Percentiles rank a stretch among this genome's conserved stretches.
Conservation (phyloP, 2,888 invertebrate species). For the Lasioglossum lativentre region DNA sequence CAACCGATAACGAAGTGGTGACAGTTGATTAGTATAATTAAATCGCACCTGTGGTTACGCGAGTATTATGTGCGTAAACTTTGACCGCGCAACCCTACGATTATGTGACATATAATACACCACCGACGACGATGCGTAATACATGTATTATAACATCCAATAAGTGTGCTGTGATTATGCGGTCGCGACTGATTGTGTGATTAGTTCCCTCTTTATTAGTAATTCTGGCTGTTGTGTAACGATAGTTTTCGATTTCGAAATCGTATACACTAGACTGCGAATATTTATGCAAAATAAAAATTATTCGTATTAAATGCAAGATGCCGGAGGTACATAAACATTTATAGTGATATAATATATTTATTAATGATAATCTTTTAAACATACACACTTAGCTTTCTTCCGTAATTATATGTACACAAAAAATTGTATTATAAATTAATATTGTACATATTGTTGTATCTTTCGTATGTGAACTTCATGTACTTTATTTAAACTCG, state of each 20-base stretch:
- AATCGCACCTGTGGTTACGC: constrained; percentile 58
- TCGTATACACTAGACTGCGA: too few relatives aligned
- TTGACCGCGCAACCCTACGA: constrained; percentile 28
- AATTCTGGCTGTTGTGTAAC: background rate
- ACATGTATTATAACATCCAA: constrained; percentile 22
- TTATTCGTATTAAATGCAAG: too few relatives aligned
- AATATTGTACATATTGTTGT: too few relatives aligned
- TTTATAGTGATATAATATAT: background rate
- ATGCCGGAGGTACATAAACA: too few relatives aligned
- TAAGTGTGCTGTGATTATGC: constrained; percentile 16
- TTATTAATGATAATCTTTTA: background rate
- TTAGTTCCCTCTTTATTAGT: background rate
- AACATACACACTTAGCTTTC: background rate
- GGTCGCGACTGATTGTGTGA: background rate
- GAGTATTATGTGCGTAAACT: constrained; percentile 52
- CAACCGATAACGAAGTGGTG: constrained; percentile 67
- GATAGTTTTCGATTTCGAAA: background rate
- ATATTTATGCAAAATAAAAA: too few relatives aligned
- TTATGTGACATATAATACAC: constrained; percentile 31
- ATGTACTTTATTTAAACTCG: too few relatives aligned
- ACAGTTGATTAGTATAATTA: constrained; percentile 72
- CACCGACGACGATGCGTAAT: constrained; percentile 23
- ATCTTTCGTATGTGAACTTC: too few relatives aligned
- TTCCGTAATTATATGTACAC: background rate
- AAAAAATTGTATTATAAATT: background rate